phyloP scores from a whole-genome alignment of 2,113 vertebrate genomes.

The Tragelaphus strepsiceros region DNA sequence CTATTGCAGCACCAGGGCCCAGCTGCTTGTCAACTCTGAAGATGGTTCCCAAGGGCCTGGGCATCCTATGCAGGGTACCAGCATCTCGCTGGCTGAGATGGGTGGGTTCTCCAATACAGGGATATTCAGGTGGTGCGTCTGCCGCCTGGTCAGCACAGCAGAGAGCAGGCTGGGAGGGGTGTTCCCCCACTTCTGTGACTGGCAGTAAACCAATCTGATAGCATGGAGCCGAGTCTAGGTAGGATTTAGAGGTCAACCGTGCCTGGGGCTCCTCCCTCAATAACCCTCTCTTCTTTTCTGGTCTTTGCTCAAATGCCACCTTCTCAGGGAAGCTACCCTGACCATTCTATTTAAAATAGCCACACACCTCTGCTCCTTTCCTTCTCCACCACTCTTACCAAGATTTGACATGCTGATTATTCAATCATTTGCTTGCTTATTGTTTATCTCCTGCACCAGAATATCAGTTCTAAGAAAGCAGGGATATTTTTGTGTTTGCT shows the following conservation, averaged over 20 bases:
- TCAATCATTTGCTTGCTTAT: neutral
- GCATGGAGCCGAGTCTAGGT: neutral
- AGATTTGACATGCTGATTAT: neutral
- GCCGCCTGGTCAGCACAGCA: neutral
- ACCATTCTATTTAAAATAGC: neutral
- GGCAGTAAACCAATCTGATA: neutral
- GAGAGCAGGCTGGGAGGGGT: neutral
- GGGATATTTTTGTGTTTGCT: neutral
- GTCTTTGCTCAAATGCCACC: neutral
- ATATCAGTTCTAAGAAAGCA: neutral
- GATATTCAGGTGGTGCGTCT: neutral
- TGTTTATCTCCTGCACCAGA: neutral
- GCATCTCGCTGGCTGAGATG: neutral
- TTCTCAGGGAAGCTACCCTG: neutral
- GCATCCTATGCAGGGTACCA: neutral
- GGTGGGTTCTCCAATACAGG: neutral
- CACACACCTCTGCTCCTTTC: neutral
- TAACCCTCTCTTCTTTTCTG: neutral
- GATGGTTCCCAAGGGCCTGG: neutral
- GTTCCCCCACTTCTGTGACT: rapidly evolving
- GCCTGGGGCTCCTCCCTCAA: neutral
- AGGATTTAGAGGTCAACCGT: neutral
- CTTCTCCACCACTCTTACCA: neutral
- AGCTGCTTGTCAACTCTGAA: neutral
- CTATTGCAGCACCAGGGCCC: rapidly evolving